These are phyloP conservation scores for Nasalis larvatus DNA, from an alignment of 2,113 vertebrate species.

Conservation along the genomic window DNA sequence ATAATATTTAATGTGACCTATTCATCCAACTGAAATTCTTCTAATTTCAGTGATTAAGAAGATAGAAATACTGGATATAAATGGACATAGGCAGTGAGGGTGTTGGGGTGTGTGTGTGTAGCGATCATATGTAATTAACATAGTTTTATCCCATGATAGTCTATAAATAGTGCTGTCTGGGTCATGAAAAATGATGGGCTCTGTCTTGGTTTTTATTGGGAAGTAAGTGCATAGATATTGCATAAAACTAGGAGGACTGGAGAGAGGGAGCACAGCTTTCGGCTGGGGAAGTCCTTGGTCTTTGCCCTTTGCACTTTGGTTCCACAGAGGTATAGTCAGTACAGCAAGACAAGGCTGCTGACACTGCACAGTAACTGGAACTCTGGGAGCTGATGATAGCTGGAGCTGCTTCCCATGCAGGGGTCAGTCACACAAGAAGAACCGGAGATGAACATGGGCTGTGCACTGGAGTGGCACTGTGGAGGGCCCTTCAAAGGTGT, in stretches of 20 bases:
- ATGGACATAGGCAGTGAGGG: neutral
- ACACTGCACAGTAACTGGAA: rapidly evolving
- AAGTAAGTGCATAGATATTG: neutral
- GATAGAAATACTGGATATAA: neutral
- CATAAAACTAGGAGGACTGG: neutral
- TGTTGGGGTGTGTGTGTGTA: neutral
- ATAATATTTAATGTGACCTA: neutral
- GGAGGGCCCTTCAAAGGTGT: neutral
- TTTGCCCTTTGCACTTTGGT: neutral
- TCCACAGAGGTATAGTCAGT: neutral
- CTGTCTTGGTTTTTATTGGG: neutral
- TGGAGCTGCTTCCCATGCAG: neutral
- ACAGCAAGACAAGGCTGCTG: neutral
- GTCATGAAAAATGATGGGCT: neutral
- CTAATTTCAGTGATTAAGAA: neutral
- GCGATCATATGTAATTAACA: neutral
- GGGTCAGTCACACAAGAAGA: neutral
- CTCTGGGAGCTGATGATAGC: neutral
- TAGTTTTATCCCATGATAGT: too few species aligned
- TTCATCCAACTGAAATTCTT: neutral
- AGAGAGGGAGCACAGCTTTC: neutral
- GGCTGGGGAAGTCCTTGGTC: neutral
- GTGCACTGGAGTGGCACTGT: neutral
- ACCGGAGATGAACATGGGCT: neutral
- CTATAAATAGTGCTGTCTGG: neutral